Conservation (phyloP, 2,113 vertebrate genomes). For the Gasterosteus aculeatus region DNA sequence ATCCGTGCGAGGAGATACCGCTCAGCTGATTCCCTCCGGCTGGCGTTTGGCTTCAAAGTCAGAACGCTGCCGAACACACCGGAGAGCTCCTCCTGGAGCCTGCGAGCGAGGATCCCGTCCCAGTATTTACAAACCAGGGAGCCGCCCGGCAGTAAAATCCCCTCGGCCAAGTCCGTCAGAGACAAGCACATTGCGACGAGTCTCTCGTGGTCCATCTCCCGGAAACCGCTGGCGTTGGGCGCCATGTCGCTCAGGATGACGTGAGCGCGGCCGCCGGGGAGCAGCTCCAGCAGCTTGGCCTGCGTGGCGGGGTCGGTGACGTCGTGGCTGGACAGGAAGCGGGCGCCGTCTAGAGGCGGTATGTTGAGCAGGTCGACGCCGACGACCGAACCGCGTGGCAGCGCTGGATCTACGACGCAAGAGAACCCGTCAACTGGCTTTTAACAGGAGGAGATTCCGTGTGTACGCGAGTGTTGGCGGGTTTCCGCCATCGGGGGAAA, state of each 20-base stretch:
- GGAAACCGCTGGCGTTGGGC: slow-evolving; percentile 91
- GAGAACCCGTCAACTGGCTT: background rate
- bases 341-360: slow-evolving; percentile 86
- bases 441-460: background rate
- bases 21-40: slow-evolving; percentile 91
- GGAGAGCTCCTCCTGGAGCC: slow-evolving; percentile 82
- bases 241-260: slow-evolving; percentile 96
- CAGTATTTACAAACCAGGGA: slow-evolving; percentile 91
- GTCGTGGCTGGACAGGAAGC: slow-evolving; percentile 86
- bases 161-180: slow-evolving; percentile 82
- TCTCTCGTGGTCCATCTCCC: slow-evolving; percentile 90
- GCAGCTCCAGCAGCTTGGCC: slow-evolving; percentile 78
- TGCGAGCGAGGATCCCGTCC: slow-evolving; percentile 83
- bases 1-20: slow-evolving; percentile 86
- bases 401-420: slow-evolving; percentile 78
- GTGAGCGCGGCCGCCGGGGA: slow-evolving; percentile 84
- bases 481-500: background rate
- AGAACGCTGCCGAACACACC: slow-evolving; percentile 81
- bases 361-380: slow-evolving; percentile 90
- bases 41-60: slow-evolving; percentile 88
- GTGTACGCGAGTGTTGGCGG: background rate
- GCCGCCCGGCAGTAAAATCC: slow-evolving; percentile 82
- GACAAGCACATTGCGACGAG: slow-evolving; percentile 84
- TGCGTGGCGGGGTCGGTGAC: slow-evolving; percentile 79
- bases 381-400: slow-evolving; percentile 85